Evolutionary conservation across 30 jellyfish, hydroid and myxozoan genomes (phyloP).

Genomic region (Aurelia aurita): DNA sequence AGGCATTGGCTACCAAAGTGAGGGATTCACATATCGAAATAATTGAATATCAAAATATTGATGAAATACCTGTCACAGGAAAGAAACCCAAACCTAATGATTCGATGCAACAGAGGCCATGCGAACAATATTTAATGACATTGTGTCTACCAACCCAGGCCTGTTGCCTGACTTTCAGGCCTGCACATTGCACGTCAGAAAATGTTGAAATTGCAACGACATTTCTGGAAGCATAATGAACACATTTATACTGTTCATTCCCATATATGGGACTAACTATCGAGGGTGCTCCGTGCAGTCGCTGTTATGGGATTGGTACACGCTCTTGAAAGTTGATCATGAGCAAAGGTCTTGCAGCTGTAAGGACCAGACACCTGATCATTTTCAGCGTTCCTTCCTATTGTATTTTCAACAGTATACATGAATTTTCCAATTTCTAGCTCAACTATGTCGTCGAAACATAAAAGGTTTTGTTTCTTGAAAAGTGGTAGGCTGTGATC

Average conservation of each 20-base stretch:
- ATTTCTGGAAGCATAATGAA: background rate
- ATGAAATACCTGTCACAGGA: too few species aligned
- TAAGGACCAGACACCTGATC: background rate
- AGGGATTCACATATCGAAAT: background rate
- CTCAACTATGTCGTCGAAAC: too few species aligned
- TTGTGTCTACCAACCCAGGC: background rate
- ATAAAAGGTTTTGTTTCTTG: too few species aligned
- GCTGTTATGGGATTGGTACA: background rate
- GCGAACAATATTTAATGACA: background rate
- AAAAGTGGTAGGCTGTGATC: too few species aligned
- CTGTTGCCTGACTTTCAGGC: background rate
- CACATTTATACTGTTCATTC: background rate
- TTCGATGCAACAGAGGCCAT: conserved; percentile 1
- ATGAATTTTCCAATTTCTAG: too few species aligned
- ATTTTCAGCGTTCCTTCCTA: background rate
- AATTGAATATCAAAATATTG: too few species aligned
- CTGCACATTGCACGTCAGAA: background rate
- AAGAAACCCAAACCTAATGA: background rate
- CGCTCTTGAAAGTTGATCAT: background rate
- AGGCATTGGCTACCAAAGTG: background rate
- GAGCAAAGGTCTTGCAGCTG: background rate
- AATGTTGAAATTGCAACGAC: background rate
- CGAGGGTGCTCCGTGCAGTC: background rate
- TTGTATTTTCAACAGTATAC: too few species aligned
- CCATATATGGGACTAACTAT: background rate